Evolutionary conservation across 1,140 invertebrate genomes (phyloP).

Genomic region (Harlomillsia oculata): DNA sequence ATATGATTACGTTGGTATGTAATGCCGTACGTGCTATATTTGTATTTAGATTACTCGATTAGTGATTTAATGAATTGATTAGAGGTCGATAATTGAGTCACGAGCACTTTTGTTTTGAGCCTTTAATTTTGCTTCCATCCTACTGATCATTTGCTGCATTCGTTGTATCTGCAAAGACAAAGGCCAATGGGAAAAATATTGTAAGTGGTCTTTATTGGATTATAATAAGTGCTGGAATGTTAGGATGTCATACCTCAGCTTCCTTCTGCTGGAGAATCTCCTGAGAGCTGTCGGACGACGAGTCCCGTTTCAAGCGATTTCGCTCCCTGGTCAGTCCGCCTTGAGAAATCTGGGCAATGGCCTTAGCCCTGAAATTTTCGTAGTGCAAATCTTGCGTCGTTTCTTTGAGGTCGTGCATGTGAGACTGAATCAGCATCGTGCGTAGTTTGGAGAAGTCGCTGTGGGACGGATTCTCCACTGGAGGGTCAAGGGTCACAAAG

Average conservation of each 20-base stretch:
- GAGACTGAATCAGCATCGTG: conserved; percentile 91
- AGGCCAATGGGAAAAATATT: neutral
- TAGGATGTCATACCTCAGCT: conserved; percentile 60
- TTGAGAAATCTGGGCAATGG: conserved; percentile 79
- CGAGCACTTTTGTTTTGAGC: conserved; percentile 51
- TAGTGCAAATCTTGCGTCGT: conserved; percentile 92
- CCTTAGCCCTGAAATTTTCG: conserved; percentile 87
- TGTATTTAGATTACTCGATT: too few relatives aligned
- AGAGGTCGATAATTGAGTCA: conserved; percentile 27
- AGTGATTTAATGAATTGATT: too few relatives aligned
- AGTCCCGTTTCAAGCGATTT: conserved; percentile 79
- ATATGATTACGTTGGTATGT: too few relatives aligned
- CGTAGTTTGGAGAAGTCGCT: conserved; percentile 94
- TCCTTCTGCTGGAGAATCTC: conserved; percentile 79
- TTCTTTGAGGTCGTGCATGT: conserved; percentile 92
- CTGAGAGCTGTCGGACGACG: conserved; percentile 61
- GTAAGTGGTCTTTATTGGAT: neutral
- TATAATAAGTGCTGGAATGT: neutral
- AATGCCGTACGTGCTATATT: too few relatives aligned
- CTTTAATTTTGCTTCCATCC: conserved; percentile 94
- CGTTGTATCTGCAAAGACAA: conserved; percentile 63
- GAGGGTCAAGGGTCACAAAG: neutral
- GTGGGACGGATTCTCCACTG: conserved; percentile 93
- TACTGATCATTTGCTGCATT: conserved; percentile 91
- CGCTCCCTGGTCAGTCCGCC: conserved; percentile 68